Evolutionary conservation across 2,888 invertebrate species (phyloP), one percentile per base, ranked within the genome.

Genomic region (Agrotis puta): DNA sequence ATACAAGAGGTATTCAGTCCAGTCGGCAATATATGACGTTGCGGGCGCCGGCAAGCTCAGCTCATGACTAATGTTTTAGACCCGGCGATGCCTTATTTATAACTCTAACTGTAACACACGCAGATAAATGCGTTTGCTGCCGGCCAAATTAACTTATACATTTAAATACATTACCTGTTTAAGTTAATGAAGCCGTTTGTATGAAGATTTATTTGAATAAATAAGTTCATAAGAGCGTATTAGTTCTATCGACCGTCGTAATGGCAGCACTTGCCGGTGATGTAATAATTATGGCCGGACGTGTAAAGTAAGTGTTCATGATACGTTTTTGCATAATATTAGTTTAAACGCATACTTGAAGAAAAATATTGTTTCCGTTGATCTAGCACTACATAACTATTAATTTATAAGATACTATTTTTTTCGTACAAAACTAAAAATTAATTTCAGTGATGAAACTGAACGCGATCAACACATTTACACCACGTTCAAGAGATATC

Each of bases 21-120:
- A 79, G 59, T 65, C 75, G 64, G 80, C 80, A 79, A 82, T 85
- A 79, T 84, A 85, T 84, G 85, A 84, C 85, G 87, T 83, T 79
- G 83, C 90, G 86, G 88, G 88, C 87, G 83, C 87, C 85, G 75
- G 81, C 70, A 77, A 79, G 85, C 85, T 86, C 88, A 86, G 87
- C 86, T 82, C 87, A 88, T 92, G 92, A 93, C 85, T 92, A 92
- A 94, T 93, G 92, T 84, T 84, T 86, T 83, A 88, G 87, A 87
- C 87, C 89, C 84, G 77, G 77, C 82, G 85, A 86, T 81, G 84
- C 87, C 87, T 90, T 92, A 93, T 94, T 93, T 93, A 94, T 92
- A 92, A 89, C 90, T 88, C 87, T 94, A 94, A 93, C 93, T 91
- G 94, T 93, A 93, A 89, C 92, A 90, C 86, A 92, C 90, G 88